Conservation (phyloP, 1,140 invertebrate species). For the Drosophila auraria region DNA sequence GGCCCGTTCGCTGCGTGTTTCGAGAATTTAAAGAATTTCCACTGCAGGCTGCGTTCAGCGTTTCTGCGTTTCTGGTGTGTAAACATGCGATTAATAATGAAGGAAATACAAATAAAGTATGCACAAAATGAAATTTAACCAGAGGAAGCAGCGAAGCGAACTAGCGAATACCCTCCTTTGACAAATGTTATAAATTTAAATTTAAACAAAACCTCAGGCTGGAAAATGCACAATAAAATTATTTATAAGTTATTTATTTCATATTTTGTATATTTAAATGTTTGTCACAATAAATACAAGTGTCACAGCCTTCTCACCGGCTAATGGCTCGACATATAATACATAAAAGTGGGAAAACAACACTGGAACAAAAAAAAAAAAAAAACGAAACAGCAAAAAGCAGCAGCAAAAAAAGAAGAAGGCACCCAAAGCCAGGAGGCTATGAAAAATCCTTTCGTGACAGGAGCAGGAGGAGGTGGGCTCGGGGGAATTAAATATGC, state of each 20-base stretch:
- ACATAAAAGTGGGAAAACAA: slow-evolving; percentile 3
- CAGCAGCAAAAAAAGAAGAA: slow-evolving; percentile 15
- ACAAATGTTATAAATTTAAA: too few relatives aligned
- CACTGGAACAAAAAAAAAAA: slow-evolving; percentile 12
- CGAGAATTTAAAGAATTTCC: slow-evolving; percentile 62
- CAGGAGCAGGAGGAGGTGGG: slow-evolving; percentile 1
- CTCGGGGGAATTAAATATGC: slow-evolving; percentile 72
- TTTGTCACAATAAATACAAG: too few relatives aligned
- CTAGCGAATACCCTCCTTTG: background rate
- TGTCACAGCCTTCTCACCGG: too few relatives aligned
- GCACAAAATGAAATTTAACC: slow-evolving; percentile 71
- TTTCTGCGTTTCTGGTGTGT: slow-evolving; percentile 65
- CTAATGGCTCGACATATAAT: too few relatives aligned
- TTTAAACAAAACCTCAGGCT: too few relatives aligned
- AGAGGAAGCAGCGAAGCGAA: background rate
- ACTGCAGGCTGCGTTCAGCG: slow-evolving; percentile 31
- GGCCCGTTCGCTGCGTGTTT: slow-evolving; percentile 39
- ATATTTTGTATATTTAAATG: too few relatives aligned
- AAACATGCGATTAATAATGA: slow-evolving; percentile 81
- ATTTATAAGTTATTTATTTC: too few relatives aligned
- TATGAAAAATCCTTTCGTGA: slow-evolving; percentile 76
- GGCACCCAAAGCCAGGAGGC: slow-evolving; percentile 38
- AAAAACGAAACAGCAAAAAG: slow-evolving; percentile 8
- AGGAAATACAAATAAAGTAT: slow-evolving; percentile 78
- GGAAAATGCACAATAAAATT: too few relatives aligned